phyloP scores from a whole-genome alignment of 2,113 vertebrate genomes.

The Plectropomus leopardus region DNA sequence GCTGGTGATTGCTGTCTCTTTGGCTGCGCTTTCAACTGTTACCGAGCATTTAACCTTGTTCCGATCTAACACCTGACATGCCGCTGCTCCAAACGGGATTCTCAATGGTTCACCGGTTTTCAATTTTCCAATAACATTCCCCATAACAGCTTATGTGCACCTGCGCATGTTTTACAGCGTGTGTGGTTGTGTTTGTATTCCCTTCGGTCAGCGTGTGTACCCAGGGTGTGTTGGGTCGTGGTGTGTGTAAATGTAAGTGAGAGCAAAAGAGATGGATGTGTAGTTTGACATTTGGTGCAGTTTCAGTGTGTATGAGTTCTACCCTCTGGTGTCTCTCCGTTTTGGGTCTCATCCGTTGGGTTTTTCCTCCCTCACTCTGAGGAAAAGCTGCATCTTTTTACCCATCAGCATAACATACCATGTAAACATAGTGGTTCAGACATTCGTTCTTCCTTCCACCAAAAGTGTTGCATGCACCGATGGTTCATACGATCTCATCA shows the following conservation, averaged over 20 bases:
- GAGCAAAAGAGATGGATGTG: slow-evolving; percentile 6
- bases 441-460: slow-evolving; percentile 16
- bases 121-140: slow-evolving; percentile 68
- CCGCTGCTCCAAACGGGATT: slow-evolving; percentile 48
- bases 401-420: slow-evolving; percentile 8
- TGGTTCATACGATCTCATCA: slow-evolving; percentile 19
- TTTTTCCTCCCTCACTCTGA: slow-evolving; percentile 21
- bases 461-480: slow-evolving; percentile 53
- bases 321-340: slow-evolving; percentile 41
- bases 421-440: not conserved
- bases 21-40: slow-evolving; percentile 63
- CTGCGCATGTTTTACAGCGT: slow-evolving; percentile 56
- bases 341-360: slow-evolving; percentile 27
- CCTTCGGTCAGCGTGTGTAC: slow-evolving; percentile 10
- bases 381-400: slow-evolving; percentile 38
- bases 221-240: slow-evolving; percentile 7
- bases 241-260: slow-evolving; percentile 6
- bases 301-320: slow-evolving; percentile 32
- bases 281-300: slow-evolving; percentile 24
- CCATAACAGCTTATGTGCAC: slow-evolving; percentile 51
- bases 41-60: slow-evolving; percentile 56
- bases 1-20: slow-evolving; percentile 49
- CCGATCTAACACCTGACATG: slow-evolving; percentile 60
- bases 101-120: slow-evolving; percentile 45
- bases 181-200: slow-evolving; percentile 38